A percentile compares a stretch with the other conserved stretches of the same genome.
phyloP scores from a whole-genome alignment of 2,888 invertebrate genomes.

The Brenthis ino region DNA sequence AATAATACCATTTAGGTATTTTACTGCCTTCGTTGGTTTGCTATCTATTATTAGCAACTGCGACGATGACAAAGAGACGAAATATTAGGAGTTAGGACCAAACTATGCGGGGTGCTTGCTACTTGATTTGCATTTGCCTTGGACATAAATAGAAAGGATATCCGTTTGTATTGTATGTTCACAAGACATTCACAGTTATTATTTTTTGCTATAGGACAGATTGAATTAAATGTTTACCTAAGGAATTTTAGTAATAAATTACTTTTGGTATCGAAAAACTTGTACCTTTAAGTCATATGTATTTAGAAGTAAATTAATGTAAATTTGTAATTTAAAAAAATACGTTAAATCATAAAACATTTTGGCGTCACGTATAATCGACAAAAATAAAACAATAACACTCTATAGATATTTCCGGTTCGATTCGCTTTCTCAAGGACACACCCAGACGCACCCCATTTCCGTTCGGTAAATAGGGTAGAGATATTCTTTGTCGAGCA shows the following conservation, averaged over 20 bases:
- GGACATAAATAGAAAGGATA: conserved; percentile 77
- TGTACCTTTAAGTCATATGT: no score
- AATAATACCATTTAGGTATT: conserved; percentile 1
- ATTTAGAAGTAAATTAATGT: not conserved
- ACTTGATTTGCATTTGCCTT: conserved; percentile 69
- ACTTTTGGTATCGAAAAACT: not conserved
- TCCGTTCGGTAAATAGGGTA: conserved; percentile 65
- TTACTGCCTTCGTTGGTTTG: conserved; percentile 10
- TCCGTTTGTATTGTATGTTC: conserved; percentile 64
- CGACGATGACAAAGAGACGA: conserved; percentile 58
- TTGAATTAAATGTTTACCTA: not conserved
- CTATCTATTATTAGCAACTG: conserved; percentile 34
- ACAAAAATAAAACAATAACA: conserved; percentile 47
- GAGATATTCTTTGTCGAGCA: conserved; percentile 56
- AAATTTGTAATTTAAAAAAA: not conserved
- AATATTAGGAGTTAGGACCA: conserved; percentile 57
- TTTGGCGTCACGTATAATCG: conserved; percentile 10
- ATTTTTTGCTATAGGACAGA: conserved; percentile 10
- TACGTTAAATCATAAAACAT: not conserved
- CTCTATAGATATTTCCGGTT: conserved; percentile 63
- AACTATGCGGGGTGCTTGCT: conserved; percentile 53
- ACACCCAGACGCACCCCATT: conserved; percentile 73
- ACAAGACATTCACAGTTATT: conserved; percentile 20
- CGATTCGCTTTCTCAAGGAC: conserved; percentile 67
- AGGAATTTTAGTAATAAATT: not conserved